Base-by-base conservation (phyloP, 1,140 invertebrate species). In the Drosophila punjabiensis region DNA sequence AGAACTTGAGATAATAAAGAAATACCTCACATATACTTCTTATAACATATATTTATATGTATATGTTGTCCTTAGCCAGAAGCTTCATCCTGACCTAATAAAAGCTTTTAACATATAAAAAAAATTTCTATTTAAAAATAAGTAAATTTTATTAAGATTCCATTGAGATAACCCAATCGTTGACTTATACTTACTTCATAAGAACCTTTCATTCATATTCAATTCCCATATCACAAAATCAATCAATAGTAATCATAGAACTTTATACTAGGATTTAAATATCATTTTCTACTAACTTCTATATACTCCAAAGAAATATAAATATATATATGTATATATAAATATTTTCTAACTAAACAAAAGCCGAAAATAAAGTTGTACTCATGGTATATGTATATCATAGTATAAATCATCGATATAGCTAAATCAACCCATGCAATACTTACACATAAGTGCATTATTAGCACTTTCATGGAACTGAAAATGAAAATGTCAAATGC, bases 391-490 rank as follows among this genome's bases (percentile, higher is more conserved):
- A n/a, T n/a, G n/a, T 18, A 14, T 4, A 10, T 16, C 7, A 10
- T 16, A 11, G 14, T 63, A 58, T 71, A 78, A 64, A 79, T 69
- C 58, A 59, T 20, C 20, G 56, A 48, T 58, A 20, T 55, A 55
- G 35, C 58, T n/a, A 62, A 62, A 62, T 60, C 75, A 30, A 59
- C 28, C 58, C 50, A n/a, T 41, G 43, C 53, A 55, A 43, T 68
- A 77, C 63, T 30, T 16, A 60, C 18, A 47, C 74, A 66, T 77
- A 77, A 77, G 41, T 79, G 76, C 76, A 79, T 79, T 73, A 79
- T 79, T 79, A 79, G 62, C 76, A 73, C 76, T 73, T 79, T 79
- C 68, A 79, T 80, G 77, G 76, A 80, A 80, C n/a, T 79, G 56
- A 55, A 61, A 79, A 58, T 74, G 77, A 66, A 77, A 77, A 77